A percentile compares a stretch with the other conserved stretches of the same genome.
phyloP scores from a whole-genome alignment of 2,113 vertebrate species.

The Bos javanicus region DNA sequence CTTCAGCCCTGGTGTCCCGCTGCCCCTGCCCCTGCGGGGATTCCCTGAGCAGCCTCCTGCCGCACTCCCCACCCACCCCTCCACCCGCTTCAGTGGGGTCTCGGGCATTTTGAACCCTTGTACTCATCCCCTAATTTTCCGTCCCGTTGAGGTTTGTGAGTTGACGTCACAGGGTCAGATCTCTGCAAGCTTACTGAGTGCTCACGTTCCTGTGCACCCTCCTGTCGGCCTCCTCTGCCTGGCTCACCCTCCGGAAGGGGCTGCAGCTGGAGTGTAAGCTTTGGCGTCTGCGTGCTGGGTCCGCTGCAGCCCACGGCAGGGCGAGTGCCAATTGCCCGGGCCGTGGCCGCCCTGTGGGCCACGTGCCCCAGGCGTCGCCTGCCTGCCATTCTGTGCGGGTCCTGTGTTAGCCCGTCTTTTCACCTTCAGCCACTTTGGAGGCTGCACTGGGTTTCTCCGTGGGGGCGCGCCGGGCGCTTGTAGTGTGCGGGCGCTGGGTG shows the following conservation, averaged over 20 bases:
- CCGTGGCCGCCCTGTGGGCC: accelerated
- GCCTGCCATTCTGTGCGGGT: background rate
- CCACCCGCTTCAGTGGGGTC: accelerated
- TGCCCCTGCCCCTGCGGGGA: accelerated
- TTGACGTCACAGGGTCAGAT: accelerated
- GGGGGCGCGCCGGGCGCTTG: accelerated
- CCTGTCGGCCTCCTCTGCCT: background rate
- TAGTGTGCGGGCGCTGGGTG: background rate
- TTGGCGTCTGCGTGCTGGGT: background rate
- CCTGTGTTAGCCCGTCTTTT: accelerated
- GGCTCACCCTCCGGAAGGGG: accelerated
- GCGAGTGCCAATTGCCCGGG: background rate
- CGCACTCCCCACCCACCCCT: accelerated
- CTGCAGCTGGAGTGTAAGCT: accelerated
- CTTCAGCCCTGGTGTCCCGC: accelerated
- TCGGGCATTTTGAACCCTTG: too few species aligned
- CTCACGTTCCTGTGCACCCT: accelerated
- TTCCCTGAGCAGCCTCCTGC: background rate
- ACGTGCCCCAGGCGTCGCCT: background rate
- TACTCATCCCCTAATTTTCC: background rate
- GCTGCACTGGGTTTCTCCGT: accelerated
- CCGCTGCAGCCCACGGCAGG: background rate
- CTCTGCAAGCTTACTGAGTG: accelerated
- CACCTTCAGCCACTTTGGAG: accelerated
- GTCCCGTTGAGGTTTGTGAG: background rate